These are phyloP conservation scores for Xenopus laevis DNA, from an alignment of 2,113 vertebrate species.

Conservation along the genomic window DNA sequence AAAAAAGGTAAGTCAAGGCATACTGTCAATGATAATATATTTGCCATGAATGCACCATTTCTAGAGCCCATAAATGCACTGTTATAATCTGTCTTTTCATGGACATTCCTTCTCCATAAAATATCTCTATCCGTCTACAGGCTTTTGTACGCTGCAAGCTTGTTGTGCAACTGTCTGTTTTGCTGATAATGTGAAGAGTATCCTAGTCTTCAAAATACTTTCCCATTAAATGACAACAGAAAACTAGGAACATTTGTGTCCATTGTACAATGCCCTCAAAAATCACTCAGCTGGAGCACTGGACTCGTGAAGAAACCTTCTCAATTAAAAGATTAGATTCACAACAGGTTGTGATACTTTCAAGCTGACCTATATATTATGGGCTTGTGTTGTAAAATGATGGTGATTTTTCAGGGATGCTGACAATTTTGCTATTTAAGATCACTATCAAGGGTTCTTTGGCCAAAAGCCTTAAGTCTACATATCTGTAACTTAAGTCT, in stretches of 20 bases:
- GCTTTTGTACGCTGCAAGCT: neutral
- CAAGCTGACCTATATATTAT: too few species aligned
- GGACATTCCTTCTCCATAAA: neutral
- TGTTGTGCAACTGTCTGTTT: neutral
- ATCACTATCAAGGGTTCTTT: too few species aligned
- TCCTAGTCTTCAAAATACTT: neutral
- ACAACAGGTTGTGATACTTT: too few species aligned
- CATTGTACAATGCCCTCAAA: neutral
- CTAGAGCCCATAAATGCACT: neutral
- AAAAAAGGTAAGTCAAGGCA: constrained; percentile 5
- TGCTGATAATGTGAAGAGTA: neutral
- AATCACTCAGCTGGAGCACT: neutral
- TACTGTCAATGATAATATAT: constrained; percentile 9
- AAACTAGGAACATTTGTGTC: neutral
- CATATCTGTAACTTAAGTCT: too few species aligned
- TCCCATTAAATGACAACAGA: neutral
- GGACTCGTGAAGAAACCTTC: constrained; percentile 1
- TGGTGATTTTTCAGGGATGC: too few species aligned
- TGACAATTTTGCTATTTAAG: too few species aligned
- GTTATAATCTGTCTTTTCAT: neutral
- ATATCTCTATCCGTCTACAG: neutral
- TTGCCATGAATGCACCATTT: neutral
- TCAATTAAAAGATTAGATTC: constrained; percentile 1
- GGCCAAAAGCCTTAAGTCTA: too few species aligned
- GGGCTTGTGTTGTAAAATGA: too few species aligned